Evolutionary conservation across 2,113 vertebrate species (phyloP).

Genomic region (Bothrops jararaca): DNA sequence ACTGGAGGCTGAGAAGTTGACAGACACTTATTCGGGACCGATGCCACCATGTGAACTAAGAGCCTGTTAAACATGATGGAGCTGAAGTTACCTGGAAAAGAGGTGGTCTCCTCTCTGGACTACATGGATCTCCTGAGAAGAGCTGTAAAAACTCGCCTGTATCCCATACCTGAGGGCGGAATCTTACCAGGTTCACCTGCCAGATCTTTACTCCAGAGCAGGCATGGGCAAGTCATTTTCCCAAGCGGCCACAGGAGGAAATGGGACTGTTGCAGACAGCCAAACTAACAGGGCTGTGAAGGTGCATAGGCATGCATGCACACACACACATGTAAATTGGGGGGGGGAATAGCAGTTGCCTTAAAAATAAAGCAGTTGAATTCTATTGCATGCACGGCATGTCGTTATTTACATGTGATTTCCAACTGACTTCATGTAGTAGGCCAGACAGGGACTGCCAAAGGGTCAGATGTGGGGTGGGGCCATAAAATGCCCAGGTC

Average conservation of each 20-base stretch:
- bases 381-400: too few relatives aligned
- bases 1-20: background rate
- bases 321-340: too few relatives aligned
- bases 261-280: too few relatives aligned
- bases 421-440: background rate
- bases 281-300: background rate
- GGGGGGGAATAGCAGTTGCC: too few relatives aligned
- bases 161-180: background rate
- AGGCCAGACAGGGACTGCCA: background rate
- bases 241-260: background rate
- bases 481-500: background rate
- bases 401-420: too few relatives aligned
- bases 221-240: background rate
- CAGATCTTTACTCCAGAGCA: background rate
- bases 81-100: background rate
- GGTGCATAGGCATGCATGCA: background rate
- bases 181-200: background rate
- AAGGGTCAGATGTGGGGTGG: background rate
- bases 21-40: background rate
- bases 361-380: too few relatives aligned
- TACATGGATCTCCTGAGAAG: background rate
- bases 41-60: background rate
- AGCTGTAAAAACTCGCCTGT: background rate
- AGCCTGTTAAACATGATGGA: background rate
- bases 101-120: background rate